A percentile compares a stretch with the other conserved stretches of the same genome.
Evolutionary conservation across 1,140 invertebrate species (phyloP).

Genomic region (Caenorhabditis inopinata): DNA sequence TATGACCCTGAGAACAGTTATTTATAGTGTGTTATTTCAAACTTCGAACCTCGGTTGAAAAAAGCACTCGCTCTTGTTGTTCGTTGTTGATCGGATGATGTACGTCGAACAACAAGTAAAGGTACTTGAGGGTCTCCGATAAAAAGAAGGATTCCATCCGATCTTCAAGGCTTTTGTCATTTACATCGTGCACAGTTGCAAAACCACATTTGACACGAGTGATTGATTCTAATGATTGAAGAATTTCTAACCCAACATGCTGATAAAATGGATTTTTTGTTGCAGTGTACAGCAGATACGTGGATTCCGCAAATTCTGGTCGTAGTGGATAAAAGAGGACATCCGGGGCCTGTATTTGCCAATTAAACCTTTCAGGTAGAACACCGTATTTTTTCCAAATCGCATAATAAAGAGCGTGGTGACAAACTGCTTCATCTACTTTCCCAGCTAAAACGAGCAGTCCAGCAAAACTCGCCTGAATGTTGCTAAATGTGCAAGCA

Average conservation of each 20-base stretch:
- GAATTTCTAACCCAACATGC: conserved; percentile 74
- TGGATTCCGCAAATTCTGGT: conserved; percentile 75
- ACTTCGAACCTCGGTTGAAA: conserved; percentile 76
- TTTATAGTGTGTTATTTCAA: conserved; percentile 58
- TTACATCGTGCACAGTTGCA: conserved; percentile 77
- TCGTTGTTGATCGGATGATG: conserved; percentile 73
- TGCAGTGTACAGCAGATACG: conserved; percentile 75
- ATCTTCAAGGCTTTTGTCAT: conserved; percentile 89
- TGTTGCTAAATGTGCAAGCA: background rate
- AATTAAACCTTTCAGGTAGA: conserved; percentile 75
- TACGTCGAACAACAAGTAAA: conserved; percentile 79
- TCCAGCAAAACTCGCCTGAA: conserved; percentile 59
- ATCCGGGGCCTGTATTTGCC: conserved; percentile 73
- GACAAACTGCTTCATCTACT: conserved; percentile 76
- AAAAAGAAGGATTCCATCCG: conserved; percentile 99
- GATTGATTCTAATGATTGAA: conserved; percentile 72
- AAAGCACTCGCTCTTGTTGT: conserved; percentile 71
- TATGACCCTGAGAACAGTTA: background rate
- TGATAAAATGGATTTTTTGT: conserved; percentile 77
- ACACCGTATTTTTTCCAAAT: conserved; percentile 74
- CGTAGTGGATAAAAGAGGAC: conserved; percentile 74
- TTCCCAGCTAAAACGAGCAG: conserved; percentile 74
- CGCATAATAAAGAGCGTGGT: conserved; percentile 74
- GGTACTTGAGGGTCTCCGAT: conserved; percentile 95
- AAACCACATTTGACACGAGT: conserved; percentile 73